Evolutionary conservation across 1,140 invertebrate genomes (phyloP), one percentile per base, ranked within the genome.

Genomic region (Macrocentrus cingulum): DNA sequence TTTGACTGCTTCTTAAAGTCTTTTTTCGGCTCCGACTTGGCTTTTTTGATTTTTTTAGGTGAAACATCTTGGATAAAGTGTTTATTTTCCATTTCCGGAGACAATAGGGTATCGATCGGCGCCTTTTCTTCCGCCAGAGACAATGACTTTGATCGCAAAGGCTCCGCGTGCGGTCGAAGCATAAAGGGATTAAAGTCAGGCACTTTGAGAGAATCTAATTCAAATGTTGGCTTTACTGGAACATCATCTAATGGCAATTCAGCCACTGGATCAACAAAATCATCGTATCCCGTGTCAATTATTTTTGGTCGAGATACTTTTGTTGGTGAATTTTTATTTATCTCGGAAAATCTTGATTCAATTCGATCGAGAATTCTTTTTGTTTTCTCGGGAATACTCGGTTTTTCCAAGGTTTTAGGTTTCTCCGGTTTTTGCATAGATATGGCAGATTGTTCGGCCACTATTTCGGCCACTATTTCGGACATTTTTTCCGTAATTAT

Each of bases 1-100:
- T 80, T 80, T 0, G 77, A 80, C 44, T 80, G 77, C 44, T 79
- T 80, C 53, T 77, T 77, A 6, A 80, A 79, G 46, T 79, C 75
- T 39, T 79, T 80, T 36, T 79, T 79, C 6, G 62, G 50, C 42
- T 79, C 78, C 0, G 66, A 67, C 51, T 76, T 77, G 1, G 65
- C 51, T 16, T 68, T 76, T 46, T 71, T 79, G 6, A 66, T 53
- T 42, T 66, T 68, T 22, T 77, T 79, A 0, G 77, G 76, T 0
- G 78, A 79, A 29, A 80, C 64, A 16, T 79, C 77, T 44, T 72
- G 68, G 11, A 76, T 61, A 18, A 80, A 79, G n/a, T 68, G 68
- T 53, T 79, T 80, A 57, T 72, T 79, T 52, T 80, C 78, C 0
- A 72, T 54, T 64, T 79, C 76, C 0, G 78, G 78, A 0, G 77